Percentiles rank a stretch among this genome's conserved stretches.
These are phyloP conservation scores for Orestias chungarensis DNA, from an alignment of 2,797 vertebrate species.

Conservation along the genomic window DNA sequence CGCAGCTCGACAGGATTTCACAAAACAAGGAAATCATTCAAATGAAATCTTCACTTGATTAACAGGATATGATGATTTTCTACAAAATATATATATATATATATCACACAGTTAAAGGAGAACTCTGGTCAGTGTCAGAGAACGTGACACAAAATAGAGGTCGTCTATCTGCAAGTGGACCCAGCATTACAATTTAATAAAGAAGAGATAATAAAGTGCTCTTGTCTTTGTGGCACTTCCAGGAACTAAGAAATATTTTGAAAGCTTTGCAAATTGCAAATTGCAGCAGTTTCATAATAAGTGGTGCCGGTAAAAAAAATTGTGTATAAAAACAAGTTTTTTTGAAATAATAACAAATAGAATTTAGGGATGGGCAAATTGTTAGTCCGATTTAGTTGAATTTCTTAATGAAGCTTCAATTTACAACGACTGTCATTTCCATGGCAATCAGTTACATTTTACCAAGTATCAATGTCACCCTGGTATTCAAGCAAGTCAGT, in stretches of 20 bases:
- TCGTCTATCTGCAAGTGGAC: too few species aligned
- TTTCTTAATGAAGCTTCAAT: not conserved
- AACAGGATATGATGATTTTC: slow-evolving; percentile 67
- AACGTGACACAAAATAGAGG: not conserved
- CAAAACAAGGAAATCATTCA: slow-evolving; percentile 65
- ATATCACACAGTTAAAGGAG: slow-evolving; percentile 32
- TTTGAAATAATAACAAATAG: not conserved
- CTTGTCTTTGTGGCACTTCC: not conserved
- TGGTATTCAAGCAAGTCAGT: not conserved
- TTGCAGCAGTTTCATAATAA: not conserved
- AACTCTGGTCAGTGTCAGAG: slow-evolving; percentile 1
- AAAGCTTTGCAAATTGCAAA: not conserved
- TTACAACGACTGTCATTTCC: not conserved
- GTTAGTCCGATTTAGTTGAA: not conserved
- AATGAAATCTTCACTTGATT: slow-evolving; percentile 78
- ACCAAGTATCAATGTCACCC: too few species aligned
- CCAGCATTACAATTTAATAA: not conserved
- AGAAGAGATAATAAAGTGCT: not conserved
- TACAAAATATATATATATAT: slow-evolving; percentile 33
- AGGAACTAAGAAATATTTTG: not conserved
- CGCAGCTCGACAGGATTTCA: slow-evolving; percentile 71
- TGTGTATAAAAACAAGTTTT: not conserved
- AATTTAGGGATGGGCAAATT: not conserved
- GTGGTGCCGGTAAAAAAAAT: not conserved
- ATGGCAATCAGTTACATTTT: not conserved